phyloP scores from a whole-genome alignment of 2,113 vertebrate genomes.

The Tyrannus savana region DNA sequence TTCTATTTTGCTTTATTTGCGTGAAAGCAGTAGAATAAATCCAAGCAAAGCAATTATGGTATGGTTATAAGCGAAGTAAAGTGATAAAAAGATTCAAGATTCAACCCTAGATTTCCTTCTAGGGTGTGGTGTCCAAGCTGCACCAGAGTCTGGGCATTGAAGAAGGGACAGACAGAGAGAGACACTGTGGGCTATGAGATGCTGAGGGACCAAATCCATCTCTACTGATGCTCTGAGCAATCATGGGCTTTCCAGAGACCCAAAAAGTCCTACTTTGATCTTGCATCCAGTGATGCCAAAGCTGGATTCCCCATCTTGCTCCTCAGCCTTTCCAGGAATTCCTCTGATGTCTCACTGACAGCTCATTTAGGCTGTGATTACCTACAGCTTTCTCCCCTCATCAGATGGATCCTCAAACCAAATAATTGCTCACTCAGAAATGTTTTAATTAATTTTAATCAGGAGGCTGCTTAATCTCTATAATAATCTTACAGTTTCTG shows the following conservation, averaged over 20 bases:
- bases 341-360: neutral
- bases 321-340: neutral
- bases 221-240: neutral
- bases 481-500: neutral
- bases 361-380: neutral
- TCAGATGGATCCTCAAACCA: neutral
- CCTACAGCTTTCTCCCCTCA: neutral
- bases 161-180: neutral
- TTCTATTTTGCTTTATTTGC: neutral
- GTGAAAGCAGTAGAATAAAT: neutral
- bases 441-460: neutral
- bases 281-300: neutral
- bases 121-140: accelerated
- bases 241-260: neutral
- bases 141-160: neutral
- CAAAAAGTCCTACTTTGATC: neutral
- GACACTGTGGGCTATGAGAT: neutral
- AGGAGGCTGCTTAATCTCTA: neutral
- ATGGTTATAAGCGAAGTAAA: neutral
- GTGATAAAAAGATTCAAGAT: neutral
- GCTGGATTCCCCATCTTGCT: accelerated
- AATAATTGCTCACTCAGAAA: neutral
- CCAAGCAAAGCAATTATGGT: neutral
- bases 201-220: neutral
- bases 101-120: neutral